Evolutionary conservation across 1,140 invertebrate genomes (phyloP), one percentile per base, ranked within the genome.

Genomic region (Proales similis): DNA sequence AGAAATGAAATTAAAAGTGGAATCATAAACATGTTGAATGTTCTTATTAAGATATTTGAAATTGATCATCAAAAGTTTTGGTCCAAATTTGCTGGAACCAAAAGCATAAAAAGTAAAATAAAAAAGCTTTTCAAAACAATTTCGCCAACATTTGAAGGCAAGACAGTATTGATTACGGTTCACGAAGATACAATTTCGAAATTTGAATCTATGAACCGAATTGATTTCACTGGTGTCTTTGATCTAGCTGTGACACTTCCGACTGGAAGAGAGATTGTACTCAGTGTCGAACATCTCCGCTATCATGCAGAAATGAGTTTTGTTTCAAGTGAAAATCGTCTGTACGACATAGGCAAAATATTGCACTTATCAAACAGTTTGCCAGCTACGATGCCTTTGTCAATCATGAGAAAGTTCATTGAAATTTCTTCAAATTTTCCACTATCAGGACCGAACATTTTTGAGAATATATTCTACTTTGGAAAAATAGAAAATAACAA

Each of bases 1-100:
- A 53, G 48, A 53, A 53, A 53, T 53, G 48, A 53, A 26, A 53
- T 53, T 9, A 53, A 53, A 20, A 53, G 48, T 36, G 48, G 48
- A 22, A 5, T 53, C 9, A 53, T 53, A 4, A 53, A 53, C 30
- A 53, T 53, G 48, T 38, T 53, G 48, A 53, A 53, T 53, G 48
- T 53, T n/a, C 12, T 53, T 4, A 36, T 53, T 14, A 53, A 53
- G 29, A 32, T 53, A 33, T 53, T 53, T 53, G 7, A 53, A 7
- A 14, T 53, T 30, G 19, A 53, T 36, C 27, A 53, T 26, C 14
- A 17, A 7, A n/a, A n/a, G 26, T 53, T 53, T 36, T 53, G 48
- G 48, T 22, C 22, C 3, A 20, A 36, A 11, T 53, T 53, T 24
- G 27, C 20, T 12, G 48, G 48, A 33, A 49, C 36, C 0, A 36